These are phyloP conservation scores for Denticeps clupeoides DNA, from an alignment of 2,797 vertebrate genomes.

Conservation along the genomic window DNA sequence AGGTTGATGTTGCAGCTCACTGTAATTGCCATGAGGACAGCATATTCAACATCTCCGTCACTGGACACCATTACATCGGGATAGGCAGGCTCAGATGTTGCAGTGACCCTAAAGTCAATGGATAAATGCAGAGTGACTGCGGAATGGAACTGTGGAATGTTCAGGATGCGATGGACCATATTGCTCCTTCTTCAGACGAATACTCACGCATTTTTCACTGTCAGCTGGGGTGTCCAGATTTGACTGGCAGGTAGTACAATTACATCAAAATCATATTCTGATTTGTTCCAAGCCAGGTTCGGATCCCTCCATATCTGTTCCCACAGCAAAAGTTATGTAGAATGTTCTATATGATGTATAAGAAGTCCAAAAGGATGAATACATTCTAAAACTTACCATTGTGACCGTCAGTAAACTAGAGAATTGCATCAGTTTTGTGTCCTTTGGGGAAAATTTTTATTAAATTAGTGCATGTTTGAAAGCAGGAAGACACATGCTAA, in stretches of 20 bases:
- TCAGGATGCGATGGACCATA: too few relatives aligned
- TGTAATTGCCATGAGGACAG: constrained; percentile 31
- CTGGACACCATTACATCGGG: constrained; percentile 38
- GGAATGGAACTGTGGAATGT: background rate
- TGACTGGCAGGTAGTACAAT: constrained; percentile 44
- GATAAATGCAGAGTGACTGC: background rate
- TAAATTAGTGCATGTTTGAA: background rate
- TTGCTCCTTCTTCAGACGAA: too few relatives aligned
- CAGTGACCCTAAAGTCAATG: constrained; percentile 31
- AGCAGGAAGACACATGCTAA: too few relatives aligned
- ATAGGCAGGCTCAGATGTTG: constrained; percentile 26
- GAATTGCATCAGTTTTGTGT: constrained; percentile 45
- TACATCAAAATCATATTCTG: constrained; percentile 21
- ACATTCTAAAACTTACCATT: constrained; percentile 33
- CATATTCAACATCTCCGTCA: constrained; percentile 42
- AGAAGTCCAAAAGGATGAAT: background rate
- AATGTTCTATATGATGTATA: background rate
- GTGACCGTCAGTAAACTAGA: constrained; percentile 30
- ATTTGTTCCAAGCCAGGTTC: constrained; percentile 42
- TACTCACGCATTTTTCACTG: constrained; percentile 51
- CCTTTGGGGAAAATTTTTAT: constrained; percentile 25
- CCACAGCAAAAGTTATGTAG: background rate
- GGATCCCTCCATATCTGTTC: constrained; percentile 45
- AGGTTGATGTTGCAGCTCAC: constrained; percentile 55
- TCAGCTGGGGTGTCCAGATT: constrained; percentile 54